A percentile compares a stretch with the other conserved stretches of the same genome.
These are phyloP conservation scores for Oxygymnocypris stewartii DNA, from an alignment of 2,113 vertebrate species.

Conservation along the genomic window DNA sequence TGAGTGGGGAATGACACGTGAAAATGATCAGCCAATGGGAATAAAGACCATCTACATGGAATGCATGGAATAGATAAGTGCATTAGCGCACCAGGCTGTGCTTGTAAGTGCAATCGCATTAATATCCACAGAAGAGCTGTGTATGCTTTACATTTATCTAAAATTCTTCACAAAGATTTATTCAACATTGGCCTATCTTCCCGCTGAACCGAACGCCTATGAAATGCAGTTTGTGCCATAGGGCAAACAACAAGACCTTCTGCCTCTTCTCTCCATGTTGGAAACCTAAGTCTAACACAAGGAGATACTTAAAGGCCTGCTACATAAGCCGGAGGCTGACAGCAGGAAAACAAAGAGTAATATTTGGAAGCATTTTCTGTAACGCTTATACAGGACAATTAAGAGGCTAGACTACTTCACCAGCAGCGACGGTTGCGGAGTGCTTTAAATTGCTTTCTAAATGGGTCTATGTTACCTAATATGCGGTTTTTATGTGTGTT, in stretches of 20 bases:
- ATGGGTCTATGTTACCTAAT: constrained; percentile 77
- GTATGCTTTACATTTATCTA: background rate
- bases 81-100: constrained; percentile 23
- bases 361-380: constrained; percentile 62
- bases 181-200: background rate
- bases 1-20: constrained; percentile 56
- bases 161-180: constrained; percentile 27
- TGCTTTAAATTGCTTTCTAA: constrained; percentile 77
- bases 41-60: constrained; percentile 6
- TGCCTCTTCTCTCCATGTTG: background rate
- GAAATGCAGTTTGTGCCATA: constrained; percentile 17
- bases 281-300: constrained; percentile 42
- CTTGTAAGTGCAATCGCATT: background rate
- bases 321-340: constrained; percentile 39
- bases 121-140: constrained; percentile 11
- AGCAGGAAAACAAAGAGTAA: constrained; percentile 61
- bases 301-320: constrained; percentile 53
- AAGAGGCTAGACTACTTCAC: constrained; percentile 73
- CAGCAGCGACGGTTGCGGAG: constrained; percentile 61
- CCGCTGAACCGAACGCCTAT: background rate
- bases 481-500: constrained; percentile 74
- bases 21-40: constrained; percentile 46
- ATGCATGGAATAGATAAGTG: constrained; percentile 22
- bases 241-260: constrained; percentile 5
- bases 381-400: constrained; percentile 73